Evolutionary conservation across 2,888 invertebrate genomes (phyloP).

Genomic region (Platypus cylindrus): DNA sequence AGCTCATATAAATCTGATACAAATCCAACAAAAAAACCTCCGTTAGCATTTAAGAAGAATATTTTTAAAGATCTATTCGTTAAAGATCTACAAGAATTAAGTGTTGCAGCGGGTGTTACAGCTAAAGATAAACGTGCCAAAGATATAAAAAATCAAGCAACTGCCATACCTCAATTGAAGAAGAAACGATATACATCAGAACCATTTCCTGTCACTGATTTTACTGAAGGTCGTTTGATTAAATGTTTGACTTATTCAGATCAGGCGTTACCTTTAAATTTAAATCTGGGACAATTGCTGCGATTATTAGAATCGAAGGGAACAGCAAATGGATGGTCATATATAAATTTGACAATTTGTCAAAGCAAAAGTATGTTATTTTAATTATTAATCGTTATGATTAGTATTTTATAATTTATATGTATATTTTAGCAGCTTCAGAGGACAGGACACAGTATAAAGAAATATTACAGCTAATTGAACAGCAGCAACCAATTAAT

Average conservation of each 20-base stretch:
- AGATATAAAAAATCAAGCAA: constrained; percentile 57
- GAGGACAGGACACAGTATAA: constrained; percentile 18
- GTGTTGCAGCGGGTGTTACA: constrained; percentile 73
- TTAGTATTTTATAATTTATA: neutral
- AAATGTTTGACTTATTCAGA: constrained; percentile 31
- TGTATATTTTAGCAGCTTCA: constrained; percentile 9
- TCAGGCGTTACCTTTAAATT: constrained; percentile 28
- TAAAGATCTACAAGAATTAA: constrained; percentile 39
- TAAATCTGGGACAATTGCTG: constrained; percentile 32
- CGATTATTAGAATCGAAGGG: constrained; percentile 30
- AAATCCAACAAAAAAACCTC: constrained; percentile 15
- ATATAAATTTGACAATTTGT: constrained; percentile 32
- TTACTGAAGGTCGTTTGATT: constrained; percentile 29
- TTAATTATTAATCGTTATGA: neutral
- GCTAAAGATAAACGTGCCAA: constrained; percentile 83
- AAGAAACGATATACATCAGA: constrained; percentile 28
- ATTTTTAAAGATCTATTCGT: constrained; percentile 33
- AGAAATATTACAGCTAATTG: constrained; percentile 15
- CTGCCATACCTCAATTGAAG: constrained; percentile 30
- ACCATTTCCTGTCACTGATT: constrained; percentile 19
- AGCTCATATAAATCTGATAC: constrained; percentile 22
- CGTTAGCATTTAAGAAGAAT: constrained; percentile 18
- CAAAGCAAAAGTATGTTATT: constrained; percentile 30
- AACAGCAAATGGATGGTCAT: constrained; percentile 31
- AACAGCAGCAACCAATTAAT: constrained; percentile 29